Conservation (phyloP, 2,113 vertebrate species). For the Axis porcinus region DNA sequence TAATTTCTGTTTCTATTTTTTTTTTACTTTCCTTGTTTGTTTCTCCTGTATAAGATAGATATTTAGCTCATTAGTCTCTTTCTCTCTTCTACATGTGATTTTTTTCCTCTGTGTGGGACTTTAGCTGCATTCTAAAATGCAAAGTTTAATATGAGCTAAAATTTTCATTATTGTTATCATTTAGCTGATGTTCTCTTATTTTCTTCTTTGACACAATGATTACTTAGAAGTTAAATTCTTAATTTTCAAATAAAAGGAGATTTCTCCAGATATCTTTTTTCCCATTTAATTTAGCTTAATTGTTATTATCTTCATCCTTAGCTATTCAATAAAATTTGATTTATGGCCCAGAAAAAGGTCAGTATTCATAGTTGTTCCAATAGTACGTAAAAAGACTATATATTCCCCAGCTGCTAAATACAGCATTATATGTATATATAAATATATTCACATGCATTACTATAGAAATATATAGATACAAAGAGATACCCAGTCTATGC, state of each 20-base stretch:
- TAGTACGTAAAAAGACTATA: background rate
- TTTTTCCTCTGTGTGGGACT: background rate
- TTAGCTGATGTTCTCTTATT: background rate
- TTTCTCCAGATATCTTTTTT: background rate
- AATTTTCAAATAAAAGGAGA: background rate
- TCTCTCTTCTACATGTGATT: background rate
- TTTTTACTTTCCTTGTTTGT: background rate
- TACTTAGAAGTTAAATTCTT: background rate
- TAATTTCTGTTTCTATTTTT: background rate
- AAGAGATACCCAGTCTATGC: background rate
- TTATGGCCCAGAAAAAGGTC: background rate
- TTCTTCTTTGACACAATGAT: background rate
- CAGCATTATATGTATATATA: background rate
- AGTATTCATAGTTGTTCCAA: background rate
- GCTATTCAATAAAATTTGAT: background rate
- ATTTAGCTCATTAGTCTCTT: background rate
- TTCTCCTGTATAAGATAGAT: background rate
- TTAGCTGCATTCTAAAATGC: background rate
- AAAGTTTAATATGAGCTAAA: background rate
- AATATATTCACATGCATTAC: background rate
- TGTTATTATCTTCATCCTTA: background rate
- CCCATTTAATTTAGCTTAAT: background rate
- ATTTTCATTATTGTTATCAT: background rate
- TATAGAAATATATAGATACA: background rate
- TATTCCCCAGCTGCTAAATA: background rate